These are phyloP conservation scores for Dendrocincla tyrannina DNA, from an alignment of 2,797 vertebrate genomes.

Conservation along the genomic window DNA sequence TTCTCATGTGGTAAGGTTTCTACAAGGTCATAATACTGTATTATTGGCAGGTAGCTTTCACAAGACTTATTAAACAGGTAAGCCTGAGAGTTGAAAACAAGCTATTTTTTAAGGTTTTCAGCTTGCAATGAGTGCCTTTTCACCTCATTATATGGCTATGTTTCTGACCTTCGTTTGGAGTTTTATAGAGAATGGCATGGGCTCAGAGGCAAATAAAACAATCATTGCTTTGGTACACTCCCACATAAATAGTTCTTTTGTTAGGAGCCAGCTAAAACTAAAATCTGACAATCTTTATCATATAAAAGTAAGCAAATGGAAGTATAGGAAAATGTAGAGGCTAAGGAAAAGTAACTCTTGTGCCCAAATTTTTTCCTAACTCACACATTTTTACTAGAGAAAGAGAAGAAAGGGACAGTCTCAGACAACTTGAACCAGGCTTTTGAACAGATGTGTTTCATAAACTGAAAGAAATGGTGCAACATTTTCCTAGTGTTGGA, in stretches of 20 bases:
- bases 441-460: not conserved
- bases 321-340: not conserved
- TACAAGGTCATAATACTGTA: not conserved
- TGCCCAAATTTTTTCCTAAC: not conserved
- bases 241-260: not conserved
- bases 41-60: not conserved
- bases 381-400: not conserved
- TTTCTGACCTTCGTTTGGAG: not conserved
- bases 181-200: not conserved
- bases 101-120: not conserved
- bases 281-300: not conserved
- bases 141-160: not conserved
- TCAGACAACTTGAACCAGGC: not conserved
- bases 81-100: not conserved
- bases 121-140: not conserved
- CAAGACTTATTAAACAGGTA: not conserved
- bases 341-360: not conserved
- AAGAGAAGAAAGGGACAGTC: not conserved
- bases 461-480: slow-evolving; percentile 2
- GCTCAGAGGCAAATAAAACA: slow-evolving; percentile 13
- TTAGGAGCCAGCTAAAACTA: not conserved
- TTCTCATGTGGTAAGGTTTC: not conserved
- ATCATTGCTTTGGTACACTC: not conserved
- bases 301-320: not conserved
- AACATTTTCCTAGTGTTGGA: not conserved